phyloP scores from a whole-genome alignment of 1,140 invertebrate species.

The Batillaria attramentaria region DNA sequence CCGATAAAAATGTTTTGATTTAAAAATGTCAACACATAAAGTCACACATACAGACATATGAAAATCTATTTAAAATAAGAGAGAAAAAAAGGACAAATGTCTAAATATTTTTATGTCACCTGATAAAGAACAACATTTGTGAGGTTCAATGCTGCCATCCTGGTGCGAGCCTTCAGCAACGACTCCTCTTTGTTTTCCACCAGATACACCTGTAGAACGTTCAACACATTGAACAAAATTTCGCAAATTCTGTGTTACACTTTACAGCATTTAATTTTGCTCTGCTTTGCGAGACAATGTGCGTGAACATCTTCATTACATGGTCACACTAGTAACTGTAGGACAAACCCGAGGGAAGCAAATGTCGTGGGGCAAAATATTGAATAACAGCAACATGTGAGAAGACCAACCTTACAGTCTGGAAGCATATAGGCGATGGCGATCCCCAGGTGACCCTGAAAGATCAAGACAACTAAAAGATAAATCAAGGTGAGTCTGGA shows the following conservation, averaged over 20 bases:
- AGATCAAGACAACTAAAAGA: constrained; percentile 38
- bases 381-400: too few species aligned
- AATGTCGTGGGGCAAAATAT: too few species aligned
- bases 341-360: too few species aligned
- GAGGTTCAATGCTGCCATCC: constrained; percentile 80
- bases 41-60: too few species aligned
- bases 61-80: too few species aligned
- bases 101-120: constrained; percentile 73
- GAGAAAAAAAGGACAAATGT: background rate
- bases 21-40: too few species aligned
- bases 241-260: too few species aligned
- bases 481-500: constrained; percentile 1
- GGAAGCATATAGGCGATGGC: constrained; percentile 86
- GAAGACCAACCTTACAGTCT: constrained; percentile 65
- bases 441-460: constrained; percentile 89
- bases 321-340: too few species aligned
- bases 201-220: constrained; percentile 78
- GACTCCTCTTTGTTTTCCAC: constrained; percentile 96
- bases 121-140: constrained; percentile 88
- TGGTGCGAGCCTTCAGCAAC: constrained; percentile 80
- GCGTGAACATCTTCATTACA: too few species aligned
- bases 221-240: constrained; percentile 16
- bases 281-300: too few species aligned
- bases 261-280: too few species aligned
- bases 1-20: too few species aligned